phyloP scores from a whole-genome alignment of 2,888 invertebrate species.

The Prenolepis imparis region DNA sequence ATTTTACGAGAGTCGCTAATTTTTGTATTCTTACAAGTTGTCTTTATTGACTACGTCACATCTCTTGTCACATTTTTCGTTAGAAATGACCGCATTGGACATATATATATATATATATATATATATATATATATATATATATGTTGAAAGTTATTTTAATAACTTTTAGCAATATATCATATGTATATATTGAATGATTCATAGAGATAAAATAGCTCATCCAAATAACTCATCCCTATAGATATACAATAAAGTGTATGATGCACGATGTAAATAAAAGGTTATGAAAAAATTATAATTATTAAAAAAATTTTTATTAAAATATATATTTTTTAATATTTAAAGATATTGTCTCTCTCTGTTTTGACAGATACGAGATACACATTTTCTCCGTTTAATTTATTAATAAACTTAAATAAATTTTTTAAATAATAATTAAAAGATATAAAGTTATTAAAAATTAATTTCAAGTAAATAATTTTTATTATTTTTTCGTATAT shows the following conservation, averaged over 20 bases:
- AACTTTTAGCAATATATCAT: neutral
- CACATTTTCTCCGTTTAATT: neutral
- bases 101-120: too few relatives aligned
- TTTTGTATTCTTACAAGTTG: neutral
- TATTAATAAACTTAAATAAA: conserved; percentile 7
- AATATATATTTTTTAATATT: neutral
- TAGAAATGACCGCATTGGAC: neutral
- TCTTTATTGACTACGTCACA: conserved; percentile 5
- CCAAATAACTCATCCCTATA: neutral
- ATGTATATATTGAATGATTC: neutral
- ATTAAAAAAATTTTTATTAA: neutral
- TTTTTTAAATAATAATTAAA: neutral
- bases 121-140: too few relatives aligned
- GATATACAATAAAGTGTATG: neutral
- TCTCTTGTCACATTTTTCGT: conserved; percentile 1
- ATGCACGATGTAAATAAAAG: neutral
- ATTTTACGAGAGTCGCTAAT: neutral
- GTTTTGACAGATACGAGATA: neutral
- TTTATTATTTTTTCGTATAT: neutral
- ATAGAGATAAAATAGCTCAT: neutral
- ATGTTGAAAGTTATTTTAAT: conserved; percentile 1
- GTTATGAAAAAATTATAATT: neutral
- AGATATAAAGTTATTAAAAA: neutral
- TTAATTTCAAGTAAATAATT: conserved; percentile 18
- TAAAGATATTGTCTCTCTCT: neutral